A percentile compares a stretch with the other conserved stretches of the same genome.
Evolutionary conservation across 2,797 vertebrate genomes (phyloP).

Genomic region (Yasuhikotakia modesta): DNA sequence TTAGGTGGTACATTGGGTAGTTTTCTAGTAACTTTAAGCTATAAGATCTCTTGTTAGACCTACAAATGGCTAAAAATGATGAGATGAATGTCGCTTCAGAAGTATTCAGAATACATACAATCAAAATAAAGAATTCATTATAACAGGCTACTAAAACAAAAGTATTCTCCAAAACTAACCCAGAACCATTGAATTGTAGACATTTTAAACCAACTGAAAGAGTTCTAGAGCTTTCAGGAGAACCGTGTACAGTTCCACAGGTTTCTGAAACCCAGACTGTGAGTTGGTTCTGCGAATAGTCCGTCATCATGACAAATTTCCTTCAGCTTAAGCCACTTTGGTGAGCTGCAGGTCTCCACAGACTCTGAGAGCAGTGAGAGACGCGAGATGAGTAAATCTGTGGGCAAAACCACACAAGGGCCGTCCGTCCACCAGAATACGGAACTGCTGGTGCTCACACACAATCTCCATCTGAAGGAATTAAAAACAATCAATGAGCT

Average conservation of each 20-base stretch:
- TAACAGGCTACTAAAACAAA: no score
- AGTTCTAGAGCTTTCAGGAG: background rate
- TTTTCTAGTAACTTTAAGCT: background rate
- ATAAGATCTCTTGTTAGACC: background rate
- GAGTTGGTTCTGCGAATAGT: conserved; percentile 19
- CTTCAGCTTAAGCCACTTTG: conserved; percentile 81
- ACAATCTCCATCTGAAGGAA: conserved; percentile 86
- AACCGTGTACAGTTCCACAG: conserved; percentile 11
- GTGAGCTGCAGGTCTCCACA: conserved; percentile 87
- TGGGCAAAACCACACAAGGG: conserved; percentile 87
- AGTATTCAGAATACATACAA: no score
- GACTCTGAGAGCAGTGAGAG: conserved; percentile 83
- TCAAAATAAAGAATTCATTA: no score
- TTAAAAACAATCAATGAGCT: conserved; percentile 9
- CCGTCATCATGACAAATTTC: background rate
- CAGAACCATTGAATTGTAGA: no score
- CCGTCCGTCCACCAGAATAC: conserved; percentile 87
- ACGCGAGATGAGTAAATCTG: conserved; percentile 77
- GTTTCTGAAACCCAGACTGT: conserved; percentile 5
- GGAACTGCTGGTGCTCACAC: conserved; percentile 92
- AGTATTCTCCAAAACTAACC: background rate
- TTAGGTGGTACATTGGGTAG: conserved; percentile 1
- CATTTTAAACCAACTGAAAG: background rate
- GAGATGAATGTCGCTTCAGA: background rate
- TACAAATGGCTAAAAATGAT: background rate